Conservation (phyloP, 2,888 invertebrate species). For the Escarpia spicata region DNA sequence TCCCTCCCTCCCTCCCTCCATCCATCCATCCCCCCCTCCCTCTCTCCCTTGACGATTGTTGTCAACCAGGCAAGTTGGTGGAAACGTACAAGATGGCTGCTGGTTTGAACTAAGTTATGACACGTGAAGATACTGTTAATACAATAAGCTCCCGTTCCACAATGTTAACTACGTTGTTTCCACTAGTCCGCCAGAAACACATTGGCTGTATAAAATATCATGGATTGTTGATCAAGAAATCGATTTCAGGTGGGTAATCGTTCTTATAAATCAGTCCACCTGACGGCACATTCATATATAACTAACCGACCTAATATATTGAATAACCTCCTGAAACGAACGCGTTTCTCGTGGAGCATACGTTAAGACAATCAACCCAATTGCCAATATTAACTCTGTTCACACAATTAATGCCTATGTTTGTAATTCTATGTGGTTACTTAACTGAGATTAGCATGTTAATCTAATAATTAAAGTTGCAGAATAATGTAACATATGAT, state of each 20-base stretch:
- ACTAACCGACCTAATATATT: constrained; percentile 24
- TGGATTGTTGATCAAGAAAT: not conserved
- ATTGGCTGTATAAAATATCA: not conserved
- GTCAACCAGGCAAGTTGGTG: too few relatives aligned
- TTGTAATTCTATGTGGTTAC: not conserved
- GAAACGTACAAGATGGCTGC: too few relatives aligned
- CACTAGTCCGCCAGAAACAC: not conserved
- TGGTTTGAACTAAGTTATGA: too few relatives aligned
- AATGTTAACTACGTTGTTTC: not conserved
- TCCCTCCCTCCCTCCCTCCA: not conserved
- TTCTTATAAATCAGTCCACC: not conserved
- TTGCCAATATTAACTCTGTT: not conserved
- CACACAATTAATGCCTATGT: not conserved
- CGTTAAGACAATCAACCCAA: not conserved
- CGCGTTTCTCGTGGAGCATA: not conserved
- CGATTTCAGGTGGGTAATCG: not conserved
- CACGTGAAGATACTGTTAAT: not conserved
- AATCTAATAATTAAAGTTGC: not conserved
- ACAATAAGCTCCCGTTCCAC: not conserved
- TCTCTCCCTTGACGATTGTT: too few relatives aligned
- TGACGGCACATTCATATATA: not conserved
- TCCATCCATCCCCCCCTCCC: too few relatives aligned
- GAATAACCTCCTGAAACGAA: constrained; percentile 17
- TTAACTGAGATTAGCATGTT: not conserved
- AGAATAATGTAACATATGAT: too few relatives aligned